Conservation (phyloP, 2,113 vertebrate species). For the Oryzias curvinotus region DNA sequence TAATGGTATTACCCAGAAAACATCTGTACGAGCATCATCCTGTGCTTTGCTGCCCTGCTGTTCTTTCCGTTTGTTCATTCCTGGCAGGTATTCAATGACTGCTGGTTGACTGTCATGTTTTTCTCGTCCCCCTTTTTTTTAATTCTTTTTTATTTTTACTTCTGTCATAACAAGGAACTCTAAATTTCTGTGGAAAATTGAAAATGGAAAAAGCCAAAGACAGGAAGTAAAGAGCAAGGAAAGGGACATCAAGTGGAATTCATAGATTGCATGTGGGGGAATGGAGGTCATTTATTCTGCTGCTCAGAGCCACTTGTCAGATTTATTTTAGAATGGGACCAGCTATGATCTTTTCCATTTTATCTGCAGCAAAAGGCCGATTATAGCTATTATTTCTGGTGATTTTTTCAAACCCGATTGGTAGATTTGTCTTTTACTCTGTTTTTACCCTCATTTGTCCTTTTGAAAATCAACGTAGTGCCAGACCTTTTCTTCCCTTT, state of each 20-base stretch:
- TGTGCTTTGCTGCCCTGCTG: slow-evolving; percentile 2
- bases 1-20: slow-evolving; percentile 68
- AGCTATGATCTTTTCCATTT: slow-evolving; percentile 46
- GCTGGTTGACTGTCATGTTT: slow-evolving; percentile 39
- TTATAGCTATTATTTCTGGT: slow-evolving; percentile 67
- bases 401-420: slow-evolving; percentile 50
- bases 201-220: slow-evolving; percentile 16
- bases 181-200: slow-evolving; percentile 15
- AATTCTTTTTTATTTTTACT: slow-evolving; percentile 7
- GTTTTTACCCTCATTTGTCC: not conserved
- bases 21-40: slow-evolving; percentile 69
- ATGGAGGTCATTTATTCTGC: slow-evolving; percentile 53
- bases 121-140: not conserved
- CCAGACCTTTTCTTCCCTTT: not conserved
- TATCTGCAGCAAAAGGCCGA: slow-evolving; percentile 54
- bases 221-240: slow-evolving; percentile 7
- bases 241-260: slow-evolving; percentile 4
- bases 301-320: slow-evolving; percentile 26
- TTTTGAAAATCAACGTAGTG: not conserved
- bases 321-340: slow-evolving; percentile 40
- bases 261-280: slow-evolving; percentile 1
- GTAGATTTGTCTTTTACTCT: slow-evolving; percentile 33
- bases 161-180: slow-evolving; percentile 2
- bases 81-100: slow-evolving; percentile 48
- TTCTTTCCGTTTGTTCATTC: slow-evolving; percentile 26